Base-by-base conservation (phyloP, 30 jellyfish, hydroid and myxozoan genomes). In the Sanderia malayensis region DNA sequence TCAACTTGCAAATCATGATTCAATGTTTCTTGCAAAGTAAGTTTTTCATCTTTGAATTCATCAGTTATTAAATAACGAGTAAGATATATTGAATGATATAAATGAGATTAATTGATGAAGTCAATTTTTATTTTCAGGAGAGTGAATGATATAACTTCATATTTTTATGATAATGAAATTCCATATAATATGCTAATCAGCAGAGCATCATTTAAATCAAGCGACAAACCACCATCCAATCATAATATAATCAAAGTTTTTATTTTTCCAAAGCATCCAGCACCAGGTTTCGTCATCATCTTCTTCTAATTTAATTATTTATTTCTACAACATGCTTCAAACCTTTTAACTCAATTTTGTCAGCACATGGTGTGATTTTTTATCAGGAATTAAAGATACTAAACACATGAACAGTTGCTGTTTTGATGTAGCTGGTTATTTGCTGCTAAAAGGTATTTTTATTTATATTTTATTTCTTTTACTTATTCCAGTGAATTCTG, bases 361-460 rank as follows among this genome's bases (percentile, higher is more conserved):
- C 55, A 6, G 8, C 15, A 15, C 15, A 8, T 41, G 55, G 15
- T 41, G 18, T 81, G 57, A 44, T 6, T 74, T 49, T 47, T 59
- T 62, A 27, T 24, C 33, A 90, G 98, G 98, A 9, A 34, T 57
- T 55, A 90, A 90, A 57, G 93, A 90, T 58, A 83, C 98, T 37
- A 81, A 73, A 24, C 57, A 52, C 33, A 24, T 83, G 88, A 90
- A 90, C 81, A 82, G 95, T 58, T 90, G 98, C 90, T 90, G 98
- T 61, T 90, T 25, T 70, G 98, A 90, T 62, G 71, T 90, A 28
- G 91, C 96, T 52, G 98, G 98, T 8, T 90, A 90, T 80, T 62
- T 90, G 33, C 74, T 90, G 69, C 75, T 83, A 23, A 90, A 90
- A 90, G 98, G 98, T 90, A 21, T 71, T 0, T 49, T 22, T 45